These are phyloP conservation scores for Geococcyx californianus DNA, from an alignment of 2,113 vertebrate species.

Conservation along the genomic window DNA sequence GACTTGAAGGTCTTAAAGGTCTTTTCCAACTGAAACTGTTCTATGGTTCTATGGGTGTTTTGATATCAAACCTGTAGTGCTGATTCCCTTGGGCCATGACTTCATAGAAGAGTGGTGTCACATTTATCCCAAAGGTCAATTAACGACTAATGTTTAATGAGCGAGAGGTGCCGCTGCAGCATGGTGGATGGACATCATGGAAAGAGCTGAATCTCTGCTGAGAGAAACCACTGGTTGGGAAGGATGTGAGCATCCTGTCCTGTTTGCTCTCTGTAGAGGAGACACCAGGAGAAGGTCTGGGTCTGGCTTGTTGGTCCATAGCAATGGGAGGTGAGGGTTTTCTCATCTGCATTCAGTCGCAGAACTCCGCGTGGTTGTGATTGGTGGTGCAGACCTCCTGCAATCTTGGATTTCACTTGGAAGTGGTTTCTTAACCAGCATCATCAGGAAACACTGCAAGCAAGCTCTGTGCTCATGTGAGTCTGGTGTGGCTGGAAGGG, in stretches of 20 bases:
- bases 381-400: neutral
- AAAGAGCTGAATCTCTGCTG: neutral
- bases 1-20: too few relatives aligned
- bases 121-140: neutral
- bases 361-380: neutral
- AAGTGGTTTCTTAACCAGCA: neutral
- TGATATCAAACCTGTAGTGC: neutral
- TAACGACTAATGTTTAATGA: too few relatives aligned
- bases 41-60: neutral
- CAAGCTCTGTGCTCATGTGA: fast-evolving
- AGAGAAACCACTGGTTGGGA: fast-evolving
- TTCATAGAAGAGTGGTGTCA: neutral
- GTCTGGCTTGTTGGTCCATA: fast-evolving
- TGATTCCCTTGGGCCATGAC: neutral
- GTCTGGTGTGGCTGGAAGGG: neutral
- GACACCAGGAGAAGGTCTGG: neutral
- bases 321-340: neutral
- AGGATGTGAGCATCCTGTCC: neutral
- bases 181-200: fast-evolving
- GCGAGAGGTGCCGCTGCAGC: fast-evolving
- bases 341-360: fast-evolving
- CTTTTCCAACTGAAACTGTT: too few relatives aligned
- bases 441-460: fast-evolving
- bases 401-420: neutral
- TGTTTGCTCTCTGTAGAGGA: neutral